Percentiles rank a stretch among this genome's conserved stretches.
These are phyloP conservation scores for Coccyzus lansbergi DNA, from an alignment of 2,797 vertebrate species.

Conservation along the genomic window DNA sequence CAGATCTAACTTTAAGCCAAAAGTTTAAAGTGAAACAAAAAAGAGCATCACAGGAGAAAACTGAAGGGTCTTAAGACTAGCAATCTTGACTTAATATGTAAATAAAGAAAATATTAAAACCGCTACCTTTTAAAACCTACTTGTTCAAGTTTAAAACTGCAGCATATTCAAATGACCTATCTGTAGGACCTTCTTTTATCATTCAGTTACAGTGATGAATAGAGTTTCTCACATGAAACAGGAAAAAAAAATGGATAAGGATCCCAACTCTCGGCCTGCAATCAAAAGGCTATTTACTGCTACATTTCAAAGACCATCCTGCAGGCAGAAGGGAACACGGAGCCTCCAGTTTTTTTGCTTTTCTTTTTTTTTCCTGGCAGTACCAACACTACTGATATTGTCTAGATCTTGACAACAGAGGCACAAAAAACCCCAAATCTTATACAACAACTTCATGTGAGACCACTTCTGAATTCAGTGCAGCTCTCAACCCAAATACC, in stretches of 20 bases:
- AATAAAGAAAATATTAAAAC: background rate
- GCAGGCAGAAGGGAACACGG: background rate
- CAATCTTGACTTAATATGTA: background rate
- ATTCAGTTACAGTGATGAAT: background rate
- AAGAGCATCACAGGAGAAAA: background rate
- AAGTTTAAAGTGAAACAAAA: background rate
- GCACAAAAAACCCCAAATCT: background rate
- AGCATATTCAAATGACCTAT: background rate
- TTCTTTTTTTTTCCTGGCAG: background rate
- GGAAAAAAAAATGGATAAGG: fast-evolving
- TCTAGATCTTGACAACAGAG: background rate
- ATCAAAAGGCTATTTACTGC: background rate
- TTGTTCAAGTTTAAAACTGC: background rate
- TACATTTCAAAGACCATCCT: background rate
- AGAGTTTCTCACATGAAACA: background rate
- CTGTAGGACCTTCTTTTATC: background rate
- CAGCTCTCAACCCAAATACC: background rate
- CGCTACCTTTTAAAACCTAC: background rate
- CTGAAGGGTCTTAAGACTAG: background rate
- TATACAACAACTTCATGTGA: background rate
- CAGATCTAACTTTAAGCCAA: background rate
- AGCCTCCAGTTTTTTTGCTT: background rate
- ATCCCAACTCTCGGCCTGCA: background rate
- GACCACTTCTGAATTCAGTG: background rate
- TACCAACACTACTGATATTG: background rate